Evolutionary conservation across 2,113 vertebrate genomes (phyloP).

Genomic region (Puntigrus tetrazona): DNA sequence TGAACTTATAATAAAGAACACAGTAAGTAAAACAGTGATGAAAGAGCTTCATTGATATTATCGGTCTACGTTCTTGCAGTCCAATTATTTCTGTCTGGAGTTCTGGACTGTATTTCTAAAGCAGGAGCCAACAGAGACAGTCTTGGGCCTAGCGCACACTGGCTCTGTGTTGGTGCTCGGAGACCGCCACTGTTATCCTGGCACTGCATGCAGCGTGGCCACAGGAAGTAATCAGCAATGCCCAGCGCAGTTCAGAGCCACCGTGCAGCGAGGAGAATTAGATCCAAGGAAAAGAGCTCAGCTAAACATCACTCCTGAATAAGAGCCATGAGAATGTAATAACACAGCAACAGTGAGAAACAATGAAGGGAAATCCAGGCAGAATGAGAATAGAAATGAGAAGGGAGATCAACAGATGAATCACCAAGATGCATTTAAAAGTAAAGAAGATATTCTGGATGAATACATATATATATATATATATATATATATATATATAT

Average conservation of each 20-base stretch:
- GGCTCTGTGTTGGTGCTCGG: conserved; percentile 19
- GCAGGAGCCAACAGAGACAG: not conserved
- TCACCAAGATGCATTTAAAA: not conserved
- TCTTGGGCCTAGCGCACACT: not conserved
- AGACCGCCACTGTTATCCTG: conserved; percentile 25
- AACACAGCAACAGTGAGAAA: not conserved
- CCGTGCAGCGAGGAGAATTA: conserved; percentile 26
- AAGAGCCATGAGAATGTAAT: conserved; percentile 28
- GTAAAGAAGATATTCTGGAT: not conserved
- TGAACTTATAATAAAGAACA: not conserved
- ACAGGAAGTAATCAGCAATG: conserved; percentile 32
- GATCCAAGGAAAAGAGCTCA: not conserved
- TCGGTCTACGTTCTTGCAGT: not conserved
- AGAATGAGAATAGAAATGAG: not conserved
- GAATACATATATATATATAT: too few species aligned
- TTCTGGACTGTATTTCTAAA: conserved; percentile 22
- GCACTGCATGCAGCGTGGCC: conserved; percentile 4
- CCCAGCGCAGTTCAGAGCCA: not conserved
- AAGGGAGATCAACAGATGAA: not conserved
- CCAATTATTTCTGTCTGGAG: not conserved
- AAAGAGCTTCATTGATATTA: not conserved
- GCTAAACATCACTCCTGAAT: conserved; percentile 9
- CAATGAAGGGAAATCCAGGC: not conserved
- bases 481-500: too few species aligned
- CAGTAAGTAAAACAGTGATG: not conserved